Conservation (phyloP, 2,113 vertebrate species). For the Nycticebus coucang region DNA sequence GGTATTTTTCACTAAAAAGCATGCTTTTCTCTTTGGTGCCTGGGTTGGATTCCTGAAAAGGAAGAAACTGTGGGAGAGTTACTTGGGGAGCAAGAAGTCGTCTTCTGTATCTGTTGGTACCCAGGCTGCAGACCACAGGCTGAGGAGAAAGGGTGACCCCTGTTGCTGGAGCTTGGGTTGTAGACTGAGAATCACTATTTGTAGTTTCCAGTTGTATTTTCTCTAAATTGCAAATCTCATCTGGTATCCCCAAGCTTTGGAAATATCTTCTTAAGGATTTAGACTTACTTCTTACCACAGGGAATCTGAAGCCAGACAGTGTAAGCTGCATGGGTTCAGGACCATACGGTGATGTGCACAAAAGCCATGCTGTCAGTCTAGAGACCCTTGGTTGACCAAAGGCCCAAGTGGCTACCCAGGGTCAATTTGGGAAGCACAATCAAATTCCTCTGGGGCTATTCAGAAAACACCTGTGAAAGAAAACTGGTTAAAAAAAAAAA, state of each 20-base stretch:
- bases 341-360: not conserved
- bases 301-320: slow-evolving; percentile 32
- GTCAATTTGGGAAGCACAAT: not conserved
- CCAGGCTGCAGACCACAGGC: not conserved
- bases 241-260: not conserved
- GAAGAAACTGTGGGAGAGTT: not conserved
- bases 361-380: not conserved
- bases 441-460: not conserved
- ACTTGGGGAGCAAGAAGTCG: not conserved
- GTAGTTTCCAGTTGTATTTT: slow-evolving; percentile 3
- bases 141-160: not conserved
- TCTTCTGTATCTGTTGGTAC: not conserved
- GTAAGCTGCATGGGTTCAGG: not conserved
- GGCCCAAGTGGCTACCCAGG: not conserved
- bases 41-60: not conserved
- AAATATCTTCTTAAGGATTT: slow-evolving; percentile 21
- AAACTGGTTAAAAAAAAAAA: not conserved
- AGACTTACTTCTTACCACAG: slow-evolving; percentile 12
- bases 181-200: not conserved
- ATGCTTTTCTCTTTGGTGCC: not conserved
- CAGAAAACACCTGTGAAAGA: not conserved
- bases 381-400: not conserved
- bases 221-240: slow-evolving; percentile 5
- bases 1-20: not conserved
- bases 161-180: not conserved